Percentiles rank a stretch among this genome's conserved stretches.
These are phyloP conservation scores for Arizona elegans DNA, from an alignment of 2,113 vertebrate species.

Conservation along the genomic window DNA sequence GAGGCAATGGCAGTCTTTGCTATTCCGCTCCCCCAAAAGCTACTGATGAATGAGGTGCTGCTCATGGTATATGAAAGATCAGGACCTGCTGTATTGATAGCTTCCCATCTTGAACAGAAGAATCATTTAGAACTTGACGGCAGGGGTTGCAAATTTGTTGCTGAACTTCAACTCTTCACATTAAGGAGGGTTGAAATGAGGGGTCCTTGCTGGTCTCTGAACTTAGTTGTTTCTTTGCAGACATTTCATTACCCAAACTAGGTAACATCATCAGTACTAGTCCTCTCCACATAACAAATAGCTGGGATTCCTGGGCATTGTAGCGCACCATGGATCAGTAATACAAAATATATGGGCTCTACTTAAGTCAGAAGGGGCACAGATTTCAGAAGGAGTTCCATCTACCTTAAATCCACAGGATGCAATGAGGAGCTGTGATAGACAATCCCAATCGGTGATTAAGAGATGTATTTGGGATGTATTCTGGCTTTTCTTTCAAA, in stretches of 20 bases:
- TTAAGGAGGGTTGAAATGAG: neutral
- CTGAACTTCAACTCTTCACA: neutral
- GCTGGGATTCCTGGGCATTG: neutral
- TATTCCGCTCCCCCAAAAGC: neutral
- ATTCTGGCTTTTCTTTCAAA: neutral
- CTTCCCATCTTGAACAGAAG: neutral
- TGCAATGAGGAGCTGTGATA: neutral
- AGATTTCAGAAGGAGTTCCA: neutral
- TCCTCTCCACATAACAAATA: neutral
- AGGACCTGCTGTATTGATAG: neutral
- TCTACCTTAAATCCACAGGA: neutral
- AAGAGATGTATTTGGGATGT: neutral
- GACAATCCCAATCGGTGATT: neutral
- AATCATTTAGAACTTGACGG: neutral
- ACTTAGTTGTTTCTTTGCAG: neutral
- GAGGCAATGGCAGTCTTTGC: neutral
- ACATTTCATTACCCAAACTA: neutral
- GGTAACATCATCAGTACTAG: neutral
- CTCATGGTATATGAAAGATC: neutral
- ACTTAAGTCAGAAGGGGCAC: neutral
- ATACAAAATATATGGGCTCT: neutral
- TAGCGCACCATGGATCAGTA: neutral
- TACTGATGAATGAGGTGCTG: neutral
- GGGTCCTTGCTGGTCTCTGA: neutral
- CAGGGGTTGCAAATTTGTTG: neutral